phyloP scores from a whole-genome alignment of 2,888 invertebrate genomes.

The Cyclophora punctaria region DNA sequence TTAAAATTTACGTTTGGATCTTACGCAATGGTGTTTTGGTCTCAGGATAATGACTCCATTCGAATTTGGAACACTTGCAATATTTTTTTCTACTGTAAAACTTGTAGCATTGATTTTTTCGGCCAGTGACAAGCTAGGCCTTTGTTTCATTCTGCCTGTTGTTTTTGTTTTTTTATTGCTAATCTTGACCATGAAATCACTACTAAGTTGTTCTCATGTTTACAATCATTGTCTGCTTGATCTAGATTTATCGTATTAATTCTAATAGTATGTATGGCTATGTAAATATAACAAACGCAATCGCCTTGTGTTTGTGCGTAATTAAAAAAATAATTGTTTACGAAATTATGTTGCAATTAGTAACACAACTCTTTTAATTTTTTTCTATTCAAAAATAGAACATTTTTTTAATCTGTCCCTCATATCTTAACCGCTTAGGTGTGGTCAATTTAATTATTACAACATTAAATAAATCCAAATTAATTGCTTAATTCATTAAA shows the following conservation, averaged over 20 bases:
- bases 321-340: not conserved
- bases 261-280: too few species aligned
- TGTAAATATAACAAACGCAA: too few species aligned
- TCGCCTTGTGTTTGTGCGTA: not conserved
- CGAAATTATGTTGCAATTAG: too few species aligned
- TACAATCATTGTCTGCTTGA: constrained; percentile 16
- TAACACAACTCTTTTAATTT: too few species aligned
- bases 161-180: constrained; percentile 62
- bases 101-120: constrained; percentile 55
- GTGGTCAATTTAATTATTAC: too few species aligned
- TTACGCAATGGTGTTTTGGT: constrained; percentile 61
- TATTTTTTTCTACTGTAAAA: constrained; percentile 5
- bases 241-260: constrained; percentile 3
- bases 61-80: constrained; percentile 3
- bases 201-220: constrained; percentile 51
- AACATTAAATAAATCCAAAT: too few species aligned
- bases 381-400: too few species aligned
- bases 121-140: constrained; percentile 45
- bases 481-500: too few species aligned
- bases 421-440: too few species aligned
- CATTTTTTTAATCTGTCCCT: too few species aligned
- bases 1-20: constrained; percentile 55
- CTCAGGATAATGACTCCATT: constrained; percentile 14
- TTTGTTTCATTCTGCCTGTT: constrained; percentile 53
- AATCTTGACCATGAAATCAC: constrained; percentile 69